Evolutionary conservation across 2,888 invertebrate species (phyloP).

Genomic region (Brachypalpus laphriformis): DNA sequence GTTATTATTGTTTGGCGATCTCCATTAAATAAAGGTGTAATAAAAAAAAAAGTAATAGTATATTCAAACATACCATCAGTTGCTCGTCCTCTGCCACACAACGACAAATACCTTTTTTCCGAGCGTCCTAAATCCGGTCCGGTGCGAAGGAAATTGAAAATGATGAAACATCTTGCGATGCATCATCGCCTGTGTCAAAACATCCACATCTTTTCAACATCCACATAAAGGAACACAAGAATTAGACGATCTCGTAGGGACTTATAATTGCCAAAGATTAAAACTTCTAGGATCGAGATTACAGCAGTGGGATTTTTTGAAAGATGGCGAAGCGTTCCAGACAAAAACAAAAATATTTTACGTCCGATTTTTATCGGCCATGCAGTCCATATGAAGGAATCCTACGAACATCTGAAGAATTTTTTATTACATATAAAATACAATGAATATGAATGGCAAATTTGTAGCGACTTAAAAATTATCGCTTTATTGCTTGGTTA

Average conservation of each 20-base stretch:
- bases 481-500: not conserved
- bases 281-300: too few species aligned
- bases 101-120: not conserved
- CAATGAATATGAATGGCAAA: not conserved
- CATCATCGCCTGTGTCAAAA: not conserved
- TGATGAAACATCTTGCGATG: not conserved
- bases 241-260: not conserved
- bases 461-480: not conserved
- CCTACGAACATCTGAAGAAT: too few species aligned
- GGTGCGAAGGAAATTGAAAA: too few species aligned
- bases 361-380: too few species aligned
- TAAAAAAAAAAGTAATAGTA: not conserved
- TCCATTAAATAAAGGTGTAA: not conserved
- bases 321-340: not conserved
- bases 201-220: not conserved
- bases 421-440: not conserved
- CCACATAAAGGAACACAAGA: too few species aligned
- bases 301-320: not conserved
- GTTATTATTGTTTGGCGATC: constrained; percentile 4
- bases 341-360: not conserved
- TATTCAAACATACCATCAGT: not conserved
- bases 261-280: not conserved
- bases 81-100: constrained; percentile 4
- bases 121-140: not conserved
- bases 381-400: too few species aligned